Base-by-base conservation (phyloP, 2,888 invertebrate species). In the Drosophila paramelanica region DNA sequence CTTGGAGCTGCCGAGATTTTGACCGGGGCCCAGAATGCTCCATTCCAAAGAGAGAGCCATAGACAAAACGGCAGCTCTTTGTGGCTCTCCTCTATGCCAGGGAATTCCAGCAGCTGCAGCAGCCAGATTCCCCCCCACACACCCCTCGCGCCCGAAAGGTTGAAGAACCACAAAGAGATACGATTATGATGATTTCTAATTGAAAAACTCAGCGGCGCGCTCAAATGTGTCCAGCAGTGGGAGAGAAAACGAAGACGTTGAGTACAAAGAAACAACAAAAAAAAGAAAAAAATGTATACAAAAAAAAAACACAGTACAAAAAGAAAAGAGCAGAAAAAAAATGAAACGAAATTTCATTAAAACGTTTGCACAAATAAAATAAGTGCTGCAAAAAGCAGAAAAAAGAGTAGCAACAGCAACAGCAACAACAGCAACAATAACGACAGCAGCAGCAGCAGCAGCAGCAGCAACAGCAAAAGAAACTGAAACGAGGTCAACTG, bases 401-500 rank as follows among this genome's bases (percentile, higher is more conserved):
- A 81, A 68, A 69, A 73, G 64, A 74, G 77, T 56, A 79, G 58
- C 49, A 74, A 10, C 10, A 31, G 31, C 10, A 31, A 46, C 47
- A 51, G 42, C 47, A 53, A n/a, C 69, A 25, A 14, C 50, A 49
- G n/a, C 49, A 64, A 33, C 59, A 46, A 17, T 52, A 47, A 43
- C 70, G 57, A 52, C 52, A 58, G 46, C 60, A 64, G 33, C 61
- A 53, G 41, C 36, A 25, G 4, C 60, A 20, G 14, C 55, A 47
- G 4, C 50, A 59, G 36, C 70, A 72, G 57, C 68, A 69, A 65
- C 70, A 72, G 72, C 71, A 69, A 81, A 89, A 85, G 86, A 85
- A 88, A 89, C 86, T 83, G 89, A 89, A 90, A 89, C 90, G 90
- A 91, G 91, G 90, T 90, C 90, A 90, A 79, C 88, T 81, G 91